Evolutionary conservation across 2,797 vertebrate genomes (phyloP), one percentile per base, ranked within the genome.

Genomic region (Pitangus sulphuratus): DNA sequence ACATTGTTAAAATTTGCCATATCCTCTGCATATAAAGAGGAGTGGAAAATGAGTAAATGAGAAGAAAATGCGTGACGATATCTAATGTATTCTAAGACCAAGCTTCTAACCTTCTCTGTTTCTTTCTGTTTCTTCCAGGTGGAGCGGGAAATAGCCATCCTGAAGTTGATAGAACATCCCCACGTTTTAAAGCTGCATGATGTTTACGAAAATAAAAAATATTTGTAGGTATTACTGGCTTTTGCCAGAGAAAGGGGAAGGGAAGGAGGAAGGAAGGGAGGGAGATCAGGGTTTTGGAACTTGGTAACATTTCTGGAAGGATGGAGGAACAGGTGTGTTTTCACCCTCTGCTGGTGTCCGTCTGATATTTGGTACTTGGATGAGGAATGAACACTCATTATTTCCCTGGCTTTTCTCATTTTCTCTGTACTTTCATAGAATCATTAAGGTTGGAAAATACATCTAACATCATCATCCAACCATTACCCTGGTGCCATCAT

Each of bases 201-300:
- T 37, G 99, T 99, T 98, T 99, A 99, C 87, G 99, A 99, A 99
- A 99, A 99, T 98, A 99, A 99, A 98, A 99, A 99, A 98, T 99
- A 99, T 98, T 98, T 99, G 99, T 99, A 98, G 98, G 99, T 99
- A 99, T 98, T 94, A 81, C 87, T 95, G 95, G 82, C 87, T 89
- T 87, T 84, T 80, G 84, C 78, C 81, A 92, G 95, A 68, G 53
- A 37, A 85, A 28, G n/a, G 89, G 84, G 45, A 53, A 61, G 79
- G 87, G 90, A 75, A 51, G 33, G 51, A 86, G 33, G 50, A 87
- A 82, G 70, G 33, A 58, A 74, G 91, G 93, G 92, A 72, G 77
- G 62, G 81, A 90, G 30, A 58, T 31, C 22, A 60, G 45, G 57
- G 56, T 1, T 77, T 81, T 69, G 84, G 53, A 88, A 60, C 31